Conservation (phyloP, 2,113 vertebrate species). For the Menura novaehollandiae region DNA sequence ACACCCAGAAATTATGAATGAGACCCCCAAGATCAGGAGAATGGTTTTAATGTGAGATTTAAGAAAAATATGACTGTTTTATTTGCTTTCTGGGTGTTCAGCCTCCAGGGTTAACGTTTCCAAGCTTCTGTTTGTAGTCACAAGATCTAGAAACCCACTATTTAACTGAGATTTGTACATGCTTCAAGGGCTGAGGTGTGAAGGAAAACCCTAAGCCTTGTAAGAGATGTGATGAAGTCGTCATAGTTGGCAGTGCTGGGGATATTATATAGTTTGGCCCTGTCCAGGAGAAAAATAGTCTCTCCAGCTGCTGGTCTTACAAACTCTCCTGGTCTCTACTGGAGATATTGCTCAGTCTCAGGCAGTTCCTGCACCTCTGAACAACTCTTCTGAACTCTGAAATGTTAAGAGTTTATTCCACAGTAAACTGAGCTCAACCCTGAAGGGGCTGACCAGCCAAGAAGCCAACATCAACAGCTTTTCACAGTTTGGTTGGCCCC, state of each 20-base stretch:
- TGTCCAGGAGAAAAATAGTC: neutral
- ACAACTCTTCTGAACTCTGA: neutral
- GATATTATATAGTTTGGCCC: neutral
- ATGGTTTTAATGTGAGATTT: neutral
- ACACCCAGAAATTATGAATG: neutral
- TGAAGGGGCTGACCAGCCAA: neutral
- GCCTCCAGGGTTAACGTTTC: neutral
- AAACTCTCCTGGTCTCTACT: neutral
- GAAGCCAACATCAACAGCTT: conserved; percentile 40
- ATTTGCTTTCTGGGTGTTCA: neutral
- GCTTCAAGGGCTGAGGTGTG: neutral
- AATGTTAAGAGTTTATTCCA: conserved; percentile 28
- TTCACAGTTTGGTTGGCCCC: conserved; percentile 19
- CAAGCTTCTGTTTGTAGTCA: neutral
- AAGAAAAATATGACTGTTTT: neutral
- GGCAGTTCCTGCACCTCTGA: neutral
- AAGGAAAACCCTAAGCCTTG: neutral
- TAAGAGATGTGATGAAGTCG: neutral
- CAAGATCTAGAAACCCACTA: neutral
- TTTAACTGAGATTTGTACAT: neutral
- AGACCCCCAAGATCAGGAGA: neutral
- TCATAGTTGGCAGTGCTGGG: neutral
- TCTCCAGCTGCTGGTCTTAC: neutral
- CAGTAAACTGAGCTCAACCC: conserved; percentile 13
- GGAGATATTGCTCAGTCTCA: neutral